phyloP scores from a whole-genome alignment of 2,113 vertebrate species.

The Accipiter virgatus region DNA sequence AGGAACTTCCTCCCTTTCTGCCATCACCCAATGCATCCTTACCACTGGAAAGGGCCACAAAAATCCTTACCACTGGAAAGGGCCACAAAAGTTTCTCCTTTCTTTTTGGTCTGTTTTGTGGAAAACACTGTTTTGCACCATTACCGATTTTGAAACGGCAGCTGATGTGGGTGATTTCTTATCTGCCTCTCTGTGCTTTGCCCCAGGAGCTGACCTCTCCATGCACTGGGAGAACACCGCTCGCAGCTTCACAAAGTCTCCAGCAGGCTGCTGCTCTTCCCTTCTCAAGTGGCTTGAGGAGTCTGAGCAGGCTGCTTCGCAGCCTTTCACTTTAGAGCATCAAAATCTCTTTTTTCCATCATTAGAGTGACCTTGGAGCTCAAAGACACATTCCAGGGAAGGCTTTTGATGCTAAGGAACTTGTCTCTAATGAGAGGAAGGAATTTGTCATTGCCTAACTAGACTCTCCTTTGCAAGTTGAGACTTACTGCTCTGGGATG shows the following conservation, averaged over 20 bases:
- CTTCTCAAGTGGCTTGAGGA: not conserved
- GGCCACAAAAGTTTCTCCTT: not conserved
- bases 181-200: not conserved
- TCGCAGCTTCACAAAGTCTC: not conserved
- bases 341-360: not conserved
- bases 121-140: not conserved
- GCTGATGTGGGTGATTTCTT: not conserved
- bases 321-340: not conserved
- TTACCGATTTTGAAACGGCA: not conserved
- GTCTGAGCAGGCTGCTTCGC: not conserved
- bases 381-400: constrained; percentile 15
- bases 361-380: constrained; percentile 3
- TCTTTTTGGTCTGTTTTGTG: not conserved
- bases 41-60: not conserved
- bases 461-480: constrained; percentile 28
- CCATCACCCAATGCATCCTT: not conserved
- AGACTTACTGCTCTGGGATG: not conserved
- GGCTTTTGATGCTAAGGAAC: not conserved
- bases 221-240: not conserved
- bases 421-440: not conserved
- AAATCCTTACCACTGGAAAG: not conserved
- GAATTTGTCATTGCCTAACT: constrained; percentile 52
- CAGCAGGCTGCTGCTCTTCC: not conserved
- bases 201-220: not conserved
- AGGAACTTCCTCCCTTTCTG: not conserved